phyloP scores from a whole-genome alignment of 2,888 invertebrate genomes.

The Hypsopygia costalis region DNA sequence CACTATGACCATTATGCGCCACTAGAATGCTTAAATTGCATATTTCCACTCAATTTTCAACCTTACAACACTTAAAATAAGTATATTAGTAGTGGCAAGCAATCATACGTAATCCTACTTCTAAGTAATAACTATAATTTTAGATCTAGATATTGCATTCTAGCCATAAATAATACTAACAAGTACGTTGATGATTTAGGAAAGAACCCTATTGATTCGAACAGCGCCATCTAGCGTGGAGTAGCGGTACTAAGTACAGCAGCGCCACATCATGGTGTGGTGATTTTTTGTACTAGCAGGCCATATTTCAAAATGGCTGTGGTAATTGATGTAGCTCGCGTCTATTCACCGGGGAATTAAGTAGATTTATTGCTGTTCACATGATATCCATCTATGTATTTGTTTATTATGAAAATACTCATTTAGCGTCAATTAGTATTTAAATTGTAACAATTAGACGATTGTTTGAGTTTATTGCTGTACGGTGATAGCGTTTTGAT shows the following conservation, averaged over 20 bases:
- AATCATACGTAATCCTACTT: conserved; percentile 10
- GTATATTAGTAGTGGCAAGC: background rate
- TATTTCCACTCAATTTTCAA: background rate
- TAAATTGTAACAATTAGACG: background rate
- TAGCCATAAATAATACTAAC: conserved; percentile 8
- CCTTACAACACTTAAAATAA: background rate
- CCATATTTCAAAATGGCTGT: conserved; percentile 46
- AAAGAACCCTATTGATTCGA: conserved; percentile 31
- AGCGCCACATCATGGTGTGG: conserved; percentile 48
- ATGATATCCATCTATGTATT: conserved; percentile 36
- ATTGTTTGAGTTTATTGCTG: background rate
- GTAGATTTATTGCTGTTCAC: conserved; percentile 62
- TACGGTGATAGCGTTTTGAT: background rate
- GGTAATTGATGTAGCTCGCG: conserved; percentile 60
- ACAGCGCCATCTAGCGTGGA: conserved; percentile 60
- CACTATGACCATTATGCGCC: conserved; percentile 2
- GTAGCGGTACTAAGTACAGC: conserved; percentile 37
- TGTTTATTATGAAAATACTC: conserved; percentile 7
- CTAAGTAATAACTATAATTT: conserved; percentile 10
- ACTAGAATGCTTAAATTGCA: conserved; percentile 1
- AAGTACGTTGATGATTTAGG: conserved; percentile 6
- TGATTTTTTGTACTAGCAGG: conserved; percentile 32
- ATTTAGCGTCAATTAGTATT: conserved; percentile 1
- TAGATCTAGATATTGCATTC: conserved; percentile 4
- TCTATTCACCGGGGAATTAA: conserved; percentile 45